Base-by-base conservation (phyloP, 2,113 vertebrate genomes). In the Riparia riparia region DNA sequence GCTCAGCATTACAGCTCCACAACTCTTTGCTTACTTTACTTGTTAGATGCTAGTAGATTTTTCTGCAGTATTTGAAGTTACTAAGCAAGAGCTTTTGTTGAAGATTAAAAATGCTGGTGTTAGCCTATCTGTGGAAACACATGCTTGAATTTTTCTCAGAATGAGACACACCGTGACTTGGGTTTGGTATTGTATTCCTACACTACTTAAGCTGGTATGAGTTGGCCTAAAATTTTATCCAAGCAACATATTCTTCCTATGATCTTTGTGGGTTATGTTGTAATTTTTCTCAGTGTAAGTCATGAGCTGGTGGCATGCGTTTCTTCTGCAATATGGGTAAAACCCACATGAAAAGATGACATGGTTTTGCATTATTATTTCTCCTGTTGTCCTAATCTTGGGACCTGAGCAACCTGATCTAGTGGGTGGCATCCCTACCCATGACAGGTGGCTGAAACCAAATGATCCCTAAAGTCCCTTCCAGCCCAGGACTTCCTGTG, bases 81-180 rank as follows among this genome's bases (percentile, higher is more conserved):
- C 76, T 91, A 86, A 95, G 54, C 42, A 93, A 82, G 57, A 41
- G 45, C 34, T 95, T 94, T 97, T 95, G 71, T 92, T 85, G 84
- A 90, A 64, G 49, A 89, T 83, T 74, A 96, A 68, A 94, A 89
- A 91, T 73, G 44, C 37, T 86, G 85, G 44, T 92, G 79, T 89
- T 95, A 57, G 37, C 81, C 83, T 95, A 57, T 90, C 89, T 93
- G 78, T 92, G 79, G 45, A 78, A 95, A 68, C 54, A 84, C 39
- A 69, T 92, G 18, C 70, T 93, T 86, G 37, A 60, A 64, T 78
- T 96, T 96, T 96, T 81, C 92, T 95, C 77, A 44, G 77, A 79
- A 47, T 89, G 68, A 58, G 69, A 64, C 58, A 60, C 12, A 24
- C 15, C 21, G 4, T 93, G 86, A 92, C 92, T 96, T 93, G 86